Evolutionary conservation across 2,113 vertebrate species (phyloP).

Genomic region (Piaya cayana): DNA sequence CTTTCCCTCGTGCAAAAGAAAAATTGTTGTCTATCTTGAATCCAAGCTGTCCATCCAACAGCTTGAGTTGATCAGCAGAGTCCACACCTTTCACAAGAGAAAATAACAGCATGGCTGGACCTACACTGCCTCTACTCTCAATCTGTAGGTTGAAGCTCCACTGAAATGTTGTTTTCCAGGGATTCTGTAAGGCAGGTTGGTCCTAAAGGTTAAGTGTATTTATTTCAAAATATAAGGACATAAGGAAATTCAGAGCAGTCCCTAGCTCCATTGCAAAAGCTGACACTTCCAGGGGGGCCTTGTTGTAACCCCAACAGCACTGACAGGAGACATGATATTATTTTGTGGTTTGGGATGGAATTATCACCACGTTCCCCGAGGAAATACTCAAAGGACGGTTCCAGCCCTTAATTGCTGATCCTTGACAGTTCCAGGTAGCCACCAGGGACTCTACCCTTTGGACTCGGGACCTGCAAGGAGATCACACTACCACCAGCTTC

Average conservation of each 20-base stretch:
- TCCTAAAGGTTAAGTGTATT: not conserved
- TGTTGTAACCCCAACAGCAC: accelerated
- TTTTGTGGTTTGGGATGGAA: not conserved
- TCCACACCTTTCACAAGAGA: not conserved
- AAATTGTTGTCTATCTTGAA: not conserved
- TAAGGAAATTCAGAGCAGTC: accelerated
- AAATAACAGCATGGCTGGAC: not conserved
- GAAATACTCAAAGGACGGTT: not conserved
- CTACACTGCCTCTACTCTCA: not conserved
- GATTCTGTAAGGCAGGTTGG: not conserved
- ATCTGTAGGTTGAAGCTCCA: not conserved
- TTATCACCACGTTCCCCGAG: not conserved
- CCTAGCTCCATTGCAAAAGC: not conserved
- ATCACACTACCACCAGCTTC: not conserved
- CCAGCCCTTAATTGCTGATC: not conserved
- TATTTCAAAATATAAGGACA: not conserved
- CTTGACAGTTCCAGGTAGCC: not conserved
- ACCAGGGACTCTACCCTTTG: accelerated
- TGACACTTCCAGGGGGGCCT: not conserved
- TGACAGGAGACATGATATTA: not conserved
- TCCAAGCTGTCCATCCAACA: not conserved
- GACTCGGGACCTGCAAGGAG: not conserved
- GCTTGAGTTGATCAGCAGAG: not conserved
- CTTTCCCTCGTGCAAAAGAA: not conserved
- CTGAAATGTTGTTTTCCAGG: slow-evolving; percentile 14